Evolutionary conservation across 2,113 vertebrate species (phyloP).

Genomic region (Cnemophilus loriae): DNA sequence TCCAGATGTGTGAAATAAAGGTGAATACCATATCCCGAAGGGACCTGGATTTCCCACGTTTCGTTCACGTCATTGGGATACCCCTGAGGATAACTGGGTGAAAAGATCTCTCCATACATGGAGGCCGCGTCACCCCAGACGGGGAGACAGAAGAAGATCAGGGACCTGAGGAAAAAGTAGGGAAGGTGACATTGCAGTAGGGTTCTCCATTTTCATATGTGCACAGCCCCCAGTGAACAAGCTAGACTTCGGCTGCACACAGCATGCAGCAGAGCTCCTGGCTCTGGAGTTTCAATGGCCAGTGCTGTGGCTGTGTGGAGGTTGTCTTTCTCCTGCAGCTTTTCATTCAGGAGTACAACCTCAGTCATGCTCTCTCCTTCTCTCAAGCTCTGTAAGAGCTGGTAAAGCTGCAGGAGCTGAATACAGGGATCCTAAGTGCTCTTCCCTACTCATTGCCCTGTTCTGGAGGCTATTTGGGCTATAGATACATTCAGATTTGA

Average conservation of each 20-base stretch:
- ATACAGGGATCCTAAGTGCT: not conserved
- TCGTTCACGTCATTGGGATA: constrained; percentile 77
- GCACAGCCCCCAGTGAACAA: not conserved
- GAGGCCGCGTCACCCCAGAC: constrained; percentile 23
- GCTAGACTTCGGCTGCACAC: not conserved
- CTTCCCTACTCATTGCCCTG: not conserved
- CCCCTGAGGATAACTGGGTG: constrained; percentile 84
- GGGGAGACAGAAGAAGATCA: constrained; percentile 57
- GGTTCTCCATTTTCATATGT: not conserved
- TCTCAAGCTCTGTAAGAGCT: not conserved
- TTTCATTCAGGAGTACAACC: not conserved
- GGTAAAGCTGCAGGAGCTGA: not conserved
- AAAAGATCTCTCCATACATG: constrained; percentile 85
- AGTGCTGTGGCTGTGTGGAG: not conserved
- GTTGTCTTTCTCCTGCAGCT: not conserved
- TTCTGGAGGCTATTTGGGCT: not conserved
- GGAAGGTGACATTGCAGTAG: not conserved
- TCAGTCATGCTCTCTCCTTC: not conserved
- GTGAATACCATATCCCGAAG: constrained; percentile 75
- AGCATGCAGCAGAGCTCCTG: not conserved
- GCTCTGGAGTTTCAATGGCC: not conserved
- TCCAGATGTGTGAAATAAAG: constrained; percentile 87
- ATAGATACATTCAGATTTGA: not conserved
- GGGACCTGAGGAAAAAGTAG: constrained; percentile 41
- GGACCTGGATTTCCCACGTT: constrained; percentile 84